These are phyloP conservation scores for Centropyge bicolor DNA, from an alignment of 2,797 vertebrate species.

Conservation along the genomic window DNA sequence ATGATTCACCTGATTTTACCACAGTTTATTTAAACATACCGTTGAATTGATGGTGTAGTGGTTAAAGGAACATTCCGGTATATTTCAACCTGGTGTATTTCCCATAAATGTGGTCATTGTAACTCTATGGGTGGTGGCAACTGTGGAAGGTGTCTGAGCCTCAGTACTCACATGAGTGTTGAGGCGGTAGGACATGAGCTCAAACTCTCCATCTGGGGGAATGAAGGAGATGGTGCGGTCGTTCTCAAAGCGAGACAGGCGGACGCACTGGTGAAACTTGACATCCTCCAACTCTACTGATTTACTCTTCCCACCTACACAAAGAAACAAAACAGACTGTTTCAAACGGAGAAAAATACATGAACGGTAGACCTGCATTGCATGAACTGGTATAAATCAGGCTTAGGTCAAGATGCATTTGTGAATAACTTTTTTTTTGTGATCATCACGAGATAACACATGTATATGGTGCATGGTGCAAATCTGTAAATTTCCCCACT, in stretches of 20 bases:
- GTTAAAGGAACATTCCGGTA: background rate
- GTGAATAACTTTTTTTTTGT: background rate
- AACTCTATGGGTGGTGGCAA: background rate
- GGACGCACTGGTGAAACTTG: conserved; percentile 96
- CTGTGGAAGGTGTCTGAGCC: background rate
- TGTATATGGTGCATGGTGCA: too few relatives aligned
- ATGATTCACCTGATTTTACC: conserved; percentile 13
- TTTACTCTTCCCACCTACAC: conserved; percentile 93
- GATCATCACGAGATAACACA: background rate
- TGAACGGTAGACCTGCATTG: background rate
- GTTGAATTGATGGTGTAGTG: background rate
- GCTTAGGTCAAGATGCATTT: background rate
- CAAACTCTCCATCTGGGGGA: conserved; percentile 94
- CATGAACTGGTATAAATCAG: background rate
- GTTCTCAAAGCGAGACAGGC: conserved; percentile 95
- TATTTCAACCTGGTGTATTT: background rate
- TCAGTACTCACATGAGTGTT: conserved; percentile 91
- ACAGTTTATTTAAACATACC: background rate
- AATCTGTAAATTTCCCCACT: too few relatives aligned
- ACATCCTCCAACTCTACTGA: conserved; percentile 96
- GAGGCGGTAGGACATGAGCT: conserved; percentile 95
- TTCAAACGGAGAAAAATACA: background rate
- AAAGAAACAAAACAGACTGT: conserved; percentile 7
- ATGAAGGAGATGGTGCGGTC: conserved; percentile 97
- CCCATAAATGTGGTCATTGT: background rate